These are phyloP conservation scores for Macrobrachium rosenbergii DNA, from an alignment of 1,140 invertebrate genomes.

Conservation along the genomic window DNA sequence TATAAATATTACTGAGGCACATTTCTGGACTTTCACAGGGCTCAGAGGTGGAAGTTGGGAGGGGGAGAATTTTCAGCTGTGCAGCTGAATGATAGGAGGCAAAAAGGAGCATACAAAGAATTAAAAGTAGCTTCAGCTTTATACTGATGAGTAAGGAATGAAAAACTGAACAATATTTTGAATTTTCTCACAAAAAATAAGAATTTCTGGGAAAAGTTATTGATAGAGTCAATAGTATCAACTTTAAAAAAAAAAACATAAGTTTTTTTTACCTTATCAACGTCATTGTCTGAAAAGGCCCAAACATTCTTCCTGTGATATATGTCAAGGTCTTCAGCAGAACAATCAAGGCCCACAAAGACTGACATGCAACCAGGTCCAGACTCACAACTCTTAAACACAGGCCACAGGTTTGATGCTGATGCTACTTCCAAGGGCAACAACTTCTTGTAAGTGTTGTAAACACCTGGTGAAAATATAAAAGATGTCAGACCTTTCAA, in stretches of 20 bases:
- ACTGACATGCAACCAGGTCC: constrained; percentile 68
- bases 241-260: too few relatives aligned
- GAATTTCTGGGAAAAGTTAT: too few relatives aligned
- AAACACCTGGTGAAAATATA: constrained; percentile 44
- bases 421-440: constrained; percentile 69
- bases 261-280: constrained; percentile 63
- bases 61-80: too few relatives aligned
- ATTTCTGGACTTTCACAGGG: too few relatives aligned
- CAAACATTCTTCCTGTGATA: constrained; percentile 69
- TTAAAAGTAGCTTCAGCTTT: too few relatives aligned
- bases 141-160: too few relatives aligned
- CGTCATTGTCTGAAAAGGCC: constrained; percentile 69
- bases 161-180: too few relatives aligned
- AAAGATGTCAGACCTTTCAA: background rate
- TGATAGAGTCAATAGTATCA: too few relatives aligned
- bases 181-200: too few relatives aligned
- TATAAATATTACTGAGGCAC: too few relatives aligned
- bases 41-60: too few relatives aligned
- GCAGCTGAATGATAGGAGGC: constrained; percentile 66
- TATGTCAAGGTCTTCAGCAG: constrained; percentile 69
- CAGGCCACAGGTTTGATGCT: constrained; percentile 68
- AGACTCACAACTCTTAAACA: constrained; percentile 65
- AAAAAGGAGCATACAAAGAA: too few relatives aligned
- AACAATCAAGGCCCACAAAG: constrained; percentile 71
- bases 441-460: constrained; percentile 66